phyloP scores from a whole-genome alignment of 2,797 vertebrate species.

The Prunella strophiata region DNA sequence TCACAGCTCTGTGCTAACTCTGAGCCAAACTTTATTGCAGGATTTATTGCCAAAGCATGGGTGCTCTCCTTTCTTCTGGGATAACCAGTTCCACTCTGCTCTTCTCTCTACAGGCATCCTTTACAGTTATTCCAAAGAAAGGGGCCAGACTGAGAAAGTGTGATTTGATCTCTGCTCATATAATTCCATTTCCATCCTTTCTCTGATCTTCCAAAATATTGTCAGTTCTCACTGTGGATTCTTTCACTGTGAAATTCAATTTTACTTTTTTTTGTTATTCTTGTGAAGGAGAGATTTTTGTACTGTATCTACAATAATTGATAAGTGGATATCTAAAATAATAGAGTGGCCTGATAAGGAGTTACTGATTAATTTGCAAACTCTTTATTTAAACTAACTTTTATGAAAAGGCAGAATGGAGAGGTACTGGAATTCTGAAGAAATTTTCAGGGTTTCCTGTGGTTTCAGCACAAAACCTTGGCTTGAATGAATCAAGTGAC shows the following conservation, averaged over 20 bases:
- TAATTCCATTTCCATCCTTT: not conserved
- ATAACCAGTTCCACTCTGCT: not conserved
- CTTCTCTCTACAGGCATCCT: not conserved
- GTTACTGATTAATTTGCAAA: not conserved
- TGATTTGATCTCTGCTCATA: not conserved
- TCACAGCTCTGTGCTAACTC: not conserved
- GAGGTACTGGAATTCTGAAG: not conserved
- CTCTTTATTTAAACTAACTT: not conserved
- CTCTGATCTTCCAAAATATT: not conserved
- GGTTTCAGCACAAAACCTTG: not conserved
- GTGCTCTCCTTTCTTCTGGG: not conserved
- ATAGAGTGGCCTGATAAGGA: not conserved
- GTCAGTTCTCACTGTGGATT: not conserved
- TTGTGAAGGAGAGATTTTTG: not conserved
- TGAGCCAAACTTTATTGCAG: not conserved
- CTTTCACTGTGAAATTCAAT: not conserved
- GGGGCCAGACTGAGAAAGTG: not conserved
- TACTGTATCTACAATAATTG: not conserved
- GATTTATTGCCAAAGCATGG: not conserved
- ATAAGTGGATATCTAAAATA: not conserved
- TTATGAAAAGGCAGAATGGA: not conserved
- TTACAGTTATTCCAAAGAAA: not conserved
- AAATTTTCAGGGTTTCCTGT: not conserved
- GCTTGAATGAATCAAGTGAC: not conserved
- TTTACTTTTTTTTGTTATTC: not conserved